These are phyloP conservation scores for Epinephelus coioides DNA, from an alignment of 2,797 vertebrate genomes.

Conservation along the genomic window DNA sequence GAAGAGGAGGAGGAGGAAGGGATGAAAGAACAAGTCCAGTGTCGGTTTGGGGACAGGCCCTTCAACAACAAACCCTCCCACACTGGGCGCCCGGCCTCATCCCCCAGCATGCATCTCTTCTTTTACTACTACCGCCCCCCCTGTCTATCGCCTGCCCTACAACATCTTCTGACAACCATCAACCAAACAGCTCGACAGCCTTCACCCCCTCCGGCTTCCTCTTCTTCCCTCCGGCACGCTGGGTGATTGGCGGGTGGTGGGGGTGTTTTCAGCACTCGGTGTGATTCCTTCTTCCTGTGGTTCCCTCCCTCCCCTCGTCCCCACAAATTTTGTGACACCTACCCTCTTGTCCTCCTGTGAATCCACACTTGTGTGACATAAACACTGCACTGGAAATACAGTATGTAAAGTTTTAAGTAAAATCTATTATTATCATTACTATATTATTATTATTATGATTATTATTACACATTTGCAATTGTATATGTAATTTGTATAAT, in stretches of 20 bases:
- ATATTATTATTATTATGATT: slow-evolving; percentile 75
- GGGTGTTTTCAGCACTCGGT: slow-evolving; percentile 45
- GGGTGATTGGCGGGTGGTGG: slow-evolving; percentile 28
- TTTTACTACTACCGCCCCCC: slow-evolving; percentile 59
- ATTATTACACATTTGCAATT: slow-evolving; percentile 84
- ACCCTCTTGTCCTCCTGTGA: slow-evolving; percentile 67
- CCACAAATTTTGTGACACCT: slow-evolving; percentile 58
- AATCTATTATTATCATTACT: slow-evolving; percentile 76
- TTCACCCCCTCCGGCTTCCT: slow-evolving; percentile 38
- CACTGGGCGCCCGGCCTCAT: slow-evolving; percentile 67
- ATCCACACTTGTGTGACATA: slow-evolving; percentile 78
- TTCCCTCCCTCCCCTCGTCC: slow-evolving; percentile 19
- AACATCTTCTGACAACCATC: slow-evolving; percentile 27
- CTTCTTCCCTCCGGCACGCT: slow-evolving; percentile 52
- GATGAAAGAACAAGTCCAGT: slow-evolving; percentile 67
- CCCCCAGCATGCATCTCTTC: slow-evolving; percentile 82
- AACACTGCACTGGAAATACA: slow-evolving; percentile 84
- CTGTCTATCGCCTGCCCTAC: slow-evolving; percentile 30
- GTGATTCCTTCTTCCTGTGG: slow-evolving; percentile 57
- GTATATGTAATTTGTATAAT: slow-evolving; percentile 86
- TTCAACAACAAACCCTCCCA: slow-evolving; percentile 60
- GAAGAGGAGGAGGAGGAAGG: slow-evolving; percentile 62
- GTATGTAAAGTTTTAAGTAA: slow-evolving; percentile 85
- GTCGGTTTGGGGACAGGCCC: slow-evolving; percentile 57
- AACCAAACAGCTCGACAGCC: slow-evolving; percentile 2